These are phyloP conservation scores for Todiramphus chloris DNA, from an alignment of 2,113 vertebrate species.

Conservation along the genomic window DNA sequence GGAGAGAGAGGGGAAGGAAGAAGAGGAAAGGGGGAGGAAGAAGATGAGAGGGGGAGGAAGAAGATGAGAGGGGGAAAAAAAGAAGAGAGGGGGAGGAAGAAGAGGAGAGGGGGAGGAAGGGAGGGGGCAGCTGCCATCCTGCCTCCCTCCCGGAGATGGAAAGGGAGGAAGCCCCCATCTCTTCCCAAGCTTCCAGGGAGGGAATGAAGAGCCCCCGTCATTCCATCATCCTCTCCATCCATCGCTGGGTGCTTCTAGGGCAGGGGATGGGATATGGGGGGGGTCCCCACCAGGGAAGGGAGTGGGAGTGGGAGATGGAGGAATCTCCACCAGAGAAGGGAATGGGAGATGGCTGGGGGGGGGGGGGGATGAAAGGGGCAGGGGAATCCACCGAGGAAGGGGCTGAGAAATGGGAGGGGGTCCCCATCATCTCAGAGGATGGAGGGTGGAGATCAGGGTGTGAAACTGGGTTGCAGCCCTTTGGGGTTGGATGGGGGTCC, in stretches of 20 bases:
- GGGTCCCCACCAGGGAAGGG: background rate
- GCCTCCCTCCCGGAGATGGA: background rate
- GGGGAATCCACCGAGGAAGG: background rate
- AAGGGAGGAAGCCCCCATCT: background rate
- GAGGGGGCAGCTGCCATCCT: background rate
- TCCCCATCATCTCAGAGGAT: too few species aligned
- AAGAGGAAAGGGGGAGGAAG: too few species aligned
- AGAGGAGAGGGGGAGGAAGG: background rate
- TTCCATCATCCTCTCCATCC: background rate
- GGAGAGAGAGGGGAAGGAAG: background rate
- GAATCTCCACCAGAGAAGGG: background rate
- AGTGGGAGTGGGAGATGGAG: background rate
- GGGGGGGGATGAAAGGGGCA: too few species aligned
- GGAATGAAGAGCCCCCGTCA: background rate
- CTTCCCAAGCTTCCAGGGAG: background rate
- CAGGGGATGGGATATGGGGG: background rate
- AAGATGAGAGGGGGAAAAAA: too few species aligned
- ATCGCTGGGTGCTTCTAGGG: background rate
- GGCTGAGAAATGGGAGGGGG: background rate
- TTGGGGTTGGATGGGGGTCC: background rate
- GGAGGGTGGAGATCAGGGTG: background rate
- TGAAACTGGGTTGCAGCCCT: background rate
- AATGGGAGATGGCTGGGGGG: background rate
- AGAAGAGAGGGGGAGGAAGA: background rate
- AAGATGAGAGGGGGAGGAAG: too few species aligned